These are phyloP conservation scores for Alexandromys fortis DNA, from an alignment of 2,113 vertebrate genomes.

Conservation along the genomic window DNA sequence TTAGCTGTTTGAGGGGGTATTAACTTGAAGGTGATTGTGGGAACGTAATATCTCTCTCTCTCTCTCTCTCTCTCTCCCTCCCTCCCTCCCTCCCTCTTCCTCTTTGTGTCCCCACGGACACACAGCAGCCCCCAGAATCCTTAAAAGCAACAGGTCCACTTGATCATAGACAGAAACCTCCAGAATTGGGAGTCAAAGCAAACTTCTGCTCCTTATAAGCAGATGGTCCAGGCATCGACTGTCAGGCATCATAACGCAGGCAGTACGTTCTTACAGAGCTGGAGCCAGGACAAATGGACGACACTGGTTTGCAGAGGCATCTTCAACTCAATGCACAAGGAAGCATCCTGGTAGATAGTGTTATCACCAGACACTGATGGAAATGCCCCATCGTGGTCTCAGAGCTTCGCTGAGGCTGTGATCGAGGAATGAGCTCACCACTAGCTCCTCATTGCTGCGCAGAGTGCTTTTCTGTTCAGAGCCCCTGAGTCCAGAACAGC, in stretches of 20 bases:
- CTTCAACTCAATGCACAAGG: accelerated
- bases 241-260: neutral
- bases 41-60: neutral
- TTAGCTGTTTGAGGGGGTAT: neutral
- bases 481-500: neutral
- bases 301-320: neutral
- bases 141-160: neutral
- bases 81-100: neutral
- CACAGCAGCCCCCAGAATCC: neutral
- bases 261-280: too few species aligned
- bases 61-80: neutral
- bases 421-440: neutral
- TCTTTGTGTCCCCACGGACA: too few species aligned
- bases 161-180: too few species aligned
- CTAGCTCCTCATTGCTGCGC: neutral
- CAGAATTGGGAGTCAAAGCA: neutral
- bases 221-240: neutral
- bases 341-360: neutral
- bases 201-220: neutral
- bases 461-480: neutral
- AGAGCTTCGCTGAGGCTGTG: neutral
- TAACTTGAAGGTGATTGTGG: neutral
- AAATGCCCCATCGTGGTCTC: neutral
- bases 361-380: neutral
- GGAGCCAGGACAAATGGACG: accelerated